phyloP scores from a whole-genome alignment of 2,797 vertebrate genomes.

The Hirundo rustica region DNA sequence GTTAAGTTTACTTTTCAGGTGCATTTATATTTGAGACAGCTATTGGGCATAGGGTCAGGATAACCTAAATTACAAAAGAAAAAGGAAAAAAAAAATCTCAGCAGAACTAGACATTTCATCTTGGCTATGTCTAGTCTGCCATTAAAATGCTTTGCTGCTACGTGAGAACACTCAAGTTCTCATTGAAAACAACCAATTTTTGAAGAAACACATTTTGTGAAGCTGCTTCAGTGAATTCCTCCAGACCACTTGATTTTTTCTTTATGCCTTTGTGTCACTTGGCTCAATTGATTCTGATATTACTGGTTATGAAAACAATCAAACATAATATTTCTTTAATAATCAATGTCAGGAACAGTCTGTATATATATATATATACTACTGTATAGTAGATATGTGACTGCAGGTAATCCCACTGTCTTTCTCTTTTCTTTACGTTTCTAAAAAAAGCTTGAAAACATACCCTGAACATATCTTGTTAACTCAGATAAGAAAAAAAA shows the following conservation, averaged over 20 bases:
- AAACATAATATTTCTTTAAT: neutral
- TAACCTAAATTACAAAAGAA: neutral
- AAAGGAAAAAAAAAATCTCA: neutral
- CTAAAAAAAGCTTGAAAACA: neutral
- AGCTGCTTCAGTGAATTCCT: neutral
- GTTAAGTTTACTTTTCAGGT: neutral
- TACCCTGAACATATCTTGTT: neutral
- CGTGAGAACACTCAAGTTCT: neutral
- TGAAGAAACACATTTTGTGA: neutral
- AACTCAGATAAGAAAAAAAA: neutral
- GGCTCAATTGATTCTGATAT: neutral
- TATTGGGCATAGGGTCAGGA: neutral
- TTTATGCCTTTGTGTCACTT: neutral
- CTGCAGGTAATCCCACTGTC: neutral
- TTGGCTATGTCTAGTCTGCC: neutral
- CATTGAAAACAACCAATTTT: neutral
- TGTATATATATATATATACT: too few relatives aligned
- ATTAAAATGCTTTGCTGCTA: neutral
- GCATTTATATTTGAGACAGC: neutral
- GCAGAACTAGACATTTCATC: neutral
- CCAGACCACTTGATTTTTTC: neutral
- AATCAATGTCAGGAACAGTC: neutral
- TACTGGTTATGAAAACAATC: neutral
- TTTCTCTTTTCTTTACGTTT: neutral
- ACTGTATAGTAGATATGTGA: neutral